A percentile compares a stretch with the other conserved stretches of the same genome.
These are phyloP conservation scores for Branchinecta lynchi DNA, from an alignment of 1,140 invertebrate genomes.

Conservation along the genomic window DNA sequence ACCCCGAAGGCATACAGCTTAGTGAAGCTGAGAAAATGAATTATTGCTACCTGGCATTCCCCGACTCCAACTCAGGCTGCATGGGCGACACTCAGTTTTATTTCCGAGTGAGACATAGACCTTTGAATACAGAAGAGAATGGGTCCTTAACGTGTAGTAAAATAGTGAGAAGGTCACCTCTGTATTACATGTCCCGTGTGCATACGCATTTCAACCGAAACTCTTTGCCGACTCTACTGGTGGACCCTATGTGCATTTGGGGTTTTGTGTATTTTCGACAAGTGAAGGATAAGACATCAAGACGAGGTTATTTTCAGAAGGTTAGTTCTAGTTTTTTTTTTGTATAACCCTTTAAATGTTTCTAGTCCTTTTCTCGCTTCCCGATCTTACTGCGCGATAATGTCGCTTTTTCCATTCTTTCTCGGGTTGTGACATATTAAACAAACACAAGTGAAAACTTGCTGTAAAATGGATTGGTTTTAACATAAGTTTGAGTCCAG, in stretches of 20 bases:
- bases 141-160: not conserved
- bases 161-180: not conserved
- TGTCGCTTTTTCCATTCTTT: too few species aligned
- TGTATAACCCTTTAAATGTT: too few species aligned
- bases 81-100: constrained; percentile 97
- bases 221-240: constrained; percentile 51
- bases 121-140: constrained; percentile 26
- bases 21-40: constrained; percentile 89
- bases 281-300: constrained; percentile 80
- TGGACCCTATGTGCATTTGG: constrained; percentile 67
- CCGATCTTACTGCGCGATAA: too few species aligned
- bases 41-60: constrained; percentile 95
- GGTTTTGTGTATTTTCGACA: constrained; percentile 98
- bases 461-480: too few species aligned
- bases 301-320: constrained; percentile 97
- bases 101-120: constrained; percentile 56
- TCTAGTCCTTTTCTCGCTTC: too few species aligned
- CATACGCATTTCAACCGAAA: constrained; percentile 47
- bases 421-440: too few species aligned
- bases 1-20: constrained; percentile 62
- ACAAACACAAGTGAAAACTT: too few species aligned
- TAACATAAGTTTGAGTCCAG: too few species aligned
- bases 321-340: constrained; percentile 31
- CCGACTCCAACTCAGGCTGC: constrained; percentile 95
- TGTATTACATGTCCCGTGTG: not conserved